Evolutionary conservation across 2,113 vertebrate species (phyloP).

Genomic region (Xiphophorus hellerii): DNA sequence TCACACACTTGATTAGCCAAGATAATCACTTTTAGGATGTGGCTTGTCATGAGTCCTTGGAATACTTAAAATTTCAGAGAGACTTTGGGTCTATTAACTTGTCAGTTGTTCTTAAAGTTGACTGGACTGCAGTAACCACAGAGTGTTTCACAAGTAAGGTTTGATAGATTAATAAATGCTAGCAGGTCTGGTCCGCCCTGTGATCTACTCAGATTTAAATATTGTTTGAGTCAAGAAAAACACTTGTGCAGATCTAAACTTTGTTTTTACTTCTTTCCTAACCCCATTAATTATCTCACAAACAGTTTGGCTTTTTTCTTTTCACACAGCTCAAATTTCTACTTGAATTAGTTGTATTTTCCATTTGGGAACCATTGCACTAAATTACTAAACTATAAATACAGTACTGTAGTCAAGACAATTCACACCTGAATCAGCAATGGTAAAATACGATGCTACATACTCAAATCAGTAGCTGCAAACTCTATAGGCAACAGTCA

Average conservation of each 20-base stretch:
- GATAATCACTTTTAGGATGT: constrained; percentile 1
- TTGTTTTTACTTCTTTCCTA: not conserved
- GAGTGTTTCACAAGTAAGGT: not conserved
- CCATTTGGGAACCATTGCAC: not conserved
- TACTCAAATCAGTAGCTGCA: not conserved
- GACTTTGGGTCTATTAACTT: constrained; percentile 1
- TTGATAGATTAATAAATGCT: not conserved
- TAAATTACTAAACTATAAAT: not conserved
- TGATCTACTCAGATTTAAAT: constrained; percentile 1
- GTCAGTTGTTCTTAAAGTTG: not conserved
- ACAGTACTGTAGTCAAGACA: not conserved
- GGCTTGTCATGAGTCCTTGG: not conserved
- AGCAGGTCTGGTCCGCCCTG: not conserved
- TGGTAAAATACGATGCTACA: not conserved
- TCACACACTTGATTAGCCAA: not conserved
- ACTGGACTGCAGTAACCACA: not conserved
- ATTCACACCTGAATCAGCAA: not conserved
- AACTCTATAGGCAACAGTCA: not conserved
- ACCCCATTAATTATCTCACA: not conserved
- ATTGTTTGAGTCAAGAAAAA: not conserved
- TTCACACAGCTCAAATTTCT: not conserved
- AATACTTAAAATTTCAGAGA: not conserved
- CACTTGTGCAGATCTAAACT: no score
- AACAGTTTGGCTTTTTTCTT: not conserved
- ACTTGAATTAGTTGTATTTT: not conserved